phyloP scores from a whole-genome alignment of 2,113 vertebrate species.

The Psammodynastes pulverulentus region DNA sequence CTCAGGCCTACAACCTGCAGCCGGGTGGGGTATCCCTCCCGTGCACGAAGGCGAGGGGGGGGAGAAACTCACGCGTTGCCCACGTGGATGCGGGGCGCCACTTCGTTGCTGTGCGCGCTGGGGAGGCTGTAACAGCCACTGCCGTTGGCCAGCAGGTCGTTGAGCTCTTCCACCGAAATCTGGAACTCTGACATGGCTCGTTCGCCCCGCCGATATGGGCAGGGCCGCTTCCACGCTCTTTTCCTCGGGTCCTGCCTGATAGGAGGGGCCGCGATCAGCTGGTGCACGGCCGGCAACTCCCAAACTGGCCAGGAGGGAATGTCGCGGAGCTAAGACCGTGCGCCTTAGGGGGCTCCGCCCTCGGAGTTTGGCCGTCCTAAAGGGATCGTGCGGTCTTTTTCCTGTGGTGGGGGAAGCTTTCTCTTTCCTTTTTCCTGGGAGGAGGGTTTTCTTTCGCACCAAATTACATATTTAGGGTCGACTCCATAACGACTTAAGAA shows the following conservation, averaged over 20 bases:
- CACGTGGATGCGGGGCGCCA: slow-evolving; percentile 88
- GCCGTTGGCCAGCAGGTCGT: slow-evolving; percentile 86
- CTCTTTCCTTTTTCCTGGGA: neutral
- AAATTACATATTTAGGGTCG: neutral
- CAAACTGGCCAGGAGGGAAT: neutral
- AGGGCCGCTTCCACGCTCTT: neutral
- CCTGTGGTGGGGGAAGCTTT: neutral
- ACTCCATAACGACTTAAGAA: neutral
- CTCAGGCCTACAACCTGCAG: neutral
- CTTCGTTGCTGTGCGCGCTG: slow-evolving; percentile 93
- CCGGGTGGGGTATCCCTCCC: neutral
- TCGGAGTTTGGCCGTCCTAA: no score
- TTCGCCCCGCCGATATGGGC: slow-evolving; percentile 12
- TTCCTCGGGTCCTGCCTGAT: slow-evolving; percentile 8
- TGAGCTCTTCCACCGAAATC: slow-evolving; percentile 87
- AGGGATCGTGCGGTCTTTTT: no score
- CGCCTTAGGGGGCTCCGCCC: slow-evolving; percentile 8
- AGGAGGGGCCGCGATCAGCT: slow-evolving; percentile 33
- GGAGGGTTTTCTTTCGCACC: no score
- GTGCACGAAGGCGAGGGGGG: neutral
- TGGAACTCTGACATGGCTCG: slow-evolving; percentile 71
- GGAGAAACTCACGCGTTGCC: slow-evolving; percentile 88
- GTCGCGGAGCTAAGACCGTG: neutral
- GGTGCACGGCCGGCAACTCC: neutral
- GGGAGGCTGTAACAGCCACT: slow-evolving; percentile 92